These are phyloP conservation scores for Brachionus sp. DNA, from an alignment of 1,140 invertebrate genomes.

Conservation along the genomic window DNA sequence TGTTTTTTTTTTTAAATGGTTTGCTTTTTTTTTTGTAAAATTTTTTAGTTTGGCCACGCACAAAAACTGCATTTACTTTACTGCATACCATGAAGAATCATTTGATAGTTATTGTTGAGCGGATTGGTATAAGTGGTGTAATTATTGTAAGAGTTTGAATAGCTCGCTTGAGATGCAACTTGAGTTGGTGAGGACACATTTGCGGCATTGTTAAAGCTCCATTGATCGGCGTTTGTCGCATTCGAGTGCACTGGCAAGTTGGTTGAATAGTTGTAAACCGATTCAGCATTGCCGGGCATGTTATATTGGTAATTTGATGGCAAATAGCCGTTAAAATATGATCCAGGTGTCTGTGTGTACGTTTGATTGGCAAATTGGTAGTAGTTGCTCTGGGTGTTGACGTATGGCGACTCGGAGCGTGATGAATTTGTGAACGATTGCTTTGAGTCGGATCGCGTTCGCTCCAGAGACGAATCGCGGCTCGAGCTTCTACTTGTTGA, in stretches of 20 bases:
- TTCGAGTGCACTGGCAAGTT: not conserved
- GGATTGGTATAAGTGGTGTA: not conserved
- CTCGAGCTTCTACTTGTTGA: not conserved
- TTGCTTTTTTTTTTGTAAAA: not conserved
- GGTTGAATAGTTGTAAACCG: not conserved
- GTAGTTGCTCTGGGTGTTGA: not conserved
- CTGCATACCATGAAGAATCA: conserved; percentile 16
- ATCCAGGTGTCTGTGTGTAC: not conserved
- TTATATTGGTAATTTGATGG: not conserved
- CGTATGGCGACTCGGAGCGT: not conserved
- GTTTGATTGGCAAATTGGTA: conserved; percentile 13
- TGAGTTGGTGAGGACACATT: not conserved
- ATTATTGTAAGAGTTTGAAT: not conserved
- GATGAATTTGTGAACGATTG: not conserved
- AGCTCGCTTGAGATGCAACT: not conserved
- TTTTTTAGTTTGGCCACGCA: not conserved
- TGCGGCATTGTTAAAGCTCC: not conserved
- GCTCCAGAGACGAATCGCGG: not conserved
- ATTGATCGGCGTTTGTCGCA: not conserved
- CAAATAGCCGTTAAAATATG: not conserved
- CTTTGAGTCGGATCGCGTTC: not conserved
- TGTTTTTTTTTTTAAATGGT: not conserved
- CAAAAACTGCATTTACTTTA: not conserved
- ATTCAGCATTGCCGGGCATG: not conserved
- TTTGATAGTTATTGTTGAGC: conserved; percentile 19